These are phyloP conservation scores for Lacerta bilineata DNA, from an alignment of 2,797 vertebrate species.

Conservation along the genomic window DNA sequence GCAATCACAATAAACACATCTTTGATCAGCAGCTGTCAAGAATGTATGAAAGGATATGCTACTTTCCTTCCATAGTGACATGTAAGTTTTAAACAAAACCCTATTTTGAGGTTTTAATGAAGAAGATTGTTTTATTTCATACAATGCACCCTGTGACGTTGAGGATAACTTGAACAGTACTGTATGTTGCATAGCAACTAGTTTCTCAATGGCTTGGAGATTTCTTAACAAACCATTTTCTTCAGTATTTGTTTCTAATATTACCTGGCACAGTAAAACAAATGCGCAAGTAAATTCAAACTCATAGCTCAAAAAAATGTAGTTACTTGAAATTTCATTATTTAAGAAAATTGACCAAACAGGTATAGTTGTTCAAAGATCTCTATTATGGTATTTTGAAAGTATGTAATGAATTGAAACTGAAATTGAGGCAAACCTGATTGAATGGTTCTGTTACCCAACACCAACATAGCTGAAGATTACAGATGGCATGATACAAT, in stretches of 20 bases:
- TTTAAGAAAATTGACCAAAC: slow-evolving; percentile 31
- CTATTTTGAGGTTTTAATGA: slow-evolving; percentile 37
- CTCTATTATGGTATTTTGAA: background rate
- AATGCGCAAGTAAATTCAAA: slow-evolving; percentile 34
- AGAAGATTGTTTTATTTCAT: slow-evolving; percentile 75
- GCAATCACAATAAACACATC: slow-evolving; percentile 63
- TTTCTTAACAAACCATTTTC: slow-evolving; percentile 71
- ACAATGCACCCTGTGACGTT: slow-evolving; percentile 72
- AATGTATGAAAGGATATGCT: slow-evolving; percentile 45
- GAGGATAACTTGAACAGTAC: slow-evolving; percentile 67
- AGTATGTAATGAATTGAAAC: slow-evolving; percentile 3
- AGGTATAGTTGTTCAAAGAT: background rate
- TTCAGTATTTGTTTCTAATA: slow-evolving; percentile 65
- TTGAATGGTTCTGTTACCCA: background rate
- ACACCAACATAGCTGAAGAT: background rate
- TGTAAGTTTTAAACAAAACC: slow-evolving; percentile 72
- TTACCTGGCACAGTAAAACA: slow-evolving; percentile 62
- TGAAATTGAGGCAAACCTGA: background rate
- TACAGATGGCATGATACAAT: background rate
- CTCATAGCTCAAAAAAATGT: background rate
- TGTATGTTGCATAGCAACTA: slow-evolving; percentile 81
- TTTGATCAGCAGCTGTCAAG: slow-evolving; percentile 56
- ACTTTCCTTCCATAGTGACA: slow-evolving; percentile 60
- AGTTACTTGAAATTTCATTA: slow-evolving; percentile 28
- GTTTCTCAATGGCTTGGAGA: slow-evolving; percentile 69